phyloP scores from a whole-genome alignment of 37 sponge, comb jelly and placozoan species.

The Bolinopsis microptera region DNA sequence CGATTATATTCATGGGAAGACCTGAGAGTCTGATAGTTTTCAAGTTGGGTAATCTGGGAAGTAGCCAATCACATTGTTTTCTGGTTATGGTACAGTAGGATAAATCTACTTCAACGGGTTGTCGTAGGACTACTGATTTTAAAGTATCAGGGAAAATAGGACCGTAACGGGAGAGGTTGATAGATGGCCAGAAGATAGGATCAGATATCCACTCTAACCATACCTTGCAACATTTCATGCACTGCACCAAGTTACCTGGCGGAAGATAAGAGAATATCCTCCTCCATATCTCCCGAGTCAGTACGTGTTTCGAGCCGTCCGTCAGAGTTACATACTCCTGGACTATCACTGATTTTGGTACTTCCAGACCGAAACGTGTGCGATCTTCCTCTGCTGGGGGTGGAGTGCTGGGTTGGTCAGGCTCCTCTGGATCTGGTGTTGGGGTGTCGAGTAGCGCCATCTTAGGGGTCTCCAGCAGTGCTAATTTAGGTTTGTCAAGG shows the following conservation, averaged over 20 bases:
- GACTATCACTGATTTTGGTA: conserved; percentile 55
- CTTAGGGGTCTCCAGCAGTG: conserved; percentile 56
- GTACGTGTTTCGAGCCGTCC: conserved; percentile 30
- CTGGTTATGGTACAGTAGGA: conserved; percentile 62
- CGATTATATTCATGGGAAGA: conserved; percentile 51
- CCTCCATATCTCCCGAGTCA: conserved; percentile 51
- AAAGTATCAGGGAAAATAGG: conserved; percentile 35
- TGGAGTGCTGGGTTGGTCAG: not conserved
- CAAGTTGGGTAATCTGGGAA: conserved; percentile 44
- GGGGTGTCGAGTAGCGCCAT: conserved; percentile 30
- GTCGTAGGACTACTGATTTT: conserved; percentile 53
- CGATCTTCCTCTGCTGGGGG: not conserved
- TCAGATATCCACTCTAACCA: conserved; percentile 63
- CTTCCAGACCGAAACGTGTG: not conserved
- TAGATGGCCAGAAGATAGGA: conserved; percentile 49
- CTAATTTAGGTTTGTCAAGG: not conserved
- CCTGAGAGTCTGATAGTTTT: conserved; percentile 63
- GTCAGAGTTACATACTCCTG: conserved; percentile 53
- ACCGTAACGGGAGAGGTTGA: conserved; percentile 30
- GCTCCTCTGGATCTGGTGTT: not conserved
- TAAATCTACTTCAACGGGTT: conserved; percentile 43
- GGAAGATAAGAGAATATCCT: conserved; percentile 10
- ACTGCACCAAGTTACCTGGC: conserved; percentile 29
- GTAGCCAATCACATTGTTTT: conserved; percentile 56
- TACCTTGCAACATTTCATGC: conserved; percentile 38